Evolutionary conservation across 2,888 invertebrate genomes (phyloP).

Genomic region (Scaptomyza polygonia): DNA sequence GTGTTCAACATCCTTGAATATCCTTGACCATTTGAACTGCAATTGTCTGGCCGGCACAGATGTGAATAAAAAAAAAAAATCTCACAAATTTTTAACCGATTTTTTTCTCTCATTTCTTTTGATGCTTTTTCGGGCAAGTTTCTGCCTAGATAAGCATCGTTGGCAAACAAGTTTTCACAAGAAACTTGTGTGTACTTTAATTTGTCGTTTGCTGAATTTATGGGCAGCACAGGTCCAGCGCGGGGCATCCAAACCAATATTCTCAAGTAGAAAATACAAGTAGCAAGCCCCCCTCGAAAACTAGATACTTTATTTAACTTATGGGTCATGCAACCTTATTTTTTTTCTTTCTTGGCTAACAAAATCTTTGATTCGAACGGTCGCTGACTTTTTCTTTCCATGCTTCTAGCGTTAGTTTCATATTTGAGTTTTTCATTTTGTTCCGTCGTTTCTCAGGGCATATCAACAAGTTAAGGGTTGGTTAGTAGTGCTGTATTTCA

Average conservation of each 20-base stretch:
- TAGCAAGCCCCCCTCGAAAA: constrained; percentile 15
- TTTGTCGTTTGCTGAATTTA: constrained; percentile 66
- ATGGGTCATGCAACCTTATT: constrained; percentile 37
- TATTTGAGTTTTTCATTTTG: constrained; percentile 49
- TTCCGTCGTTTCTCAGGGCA: constrained; percentile 44
- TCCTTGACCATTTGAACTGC: constrained; percentile 83
- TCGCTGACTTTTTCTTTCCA: constrained; percentile 32
- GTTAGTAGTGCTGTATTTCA: constrained; percentile 12
- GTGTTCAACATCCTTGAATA: constrained; percentile 62
- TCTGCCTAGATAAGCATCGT: constrained; percentile 35
- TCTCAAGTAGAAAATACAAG: constrained; percentile 16
- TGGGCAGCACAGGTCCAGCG: constrained; percentile 62
- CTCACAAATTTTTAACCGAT: constrained; percentile 49
- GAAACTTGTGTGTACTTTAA: constrained; percentile 28
- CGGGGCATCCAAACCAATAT: constrained; percentile 29
- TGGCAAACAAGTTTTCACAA: constrained; percentile 54
- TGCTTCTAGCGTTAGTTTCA: constrained; percentile 52
- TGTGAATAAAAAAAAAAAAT: constrained; percentile 69
- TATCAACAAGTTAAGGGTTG: constrained; percentile 83
- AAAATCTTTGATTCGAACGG: constrained; percentile 29
- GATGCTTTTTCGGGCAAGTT: constrained; percentile 11
- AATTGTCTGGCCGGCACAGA: constrained; percentile 52
- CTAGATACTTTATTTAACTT: constrained; percentile 16
- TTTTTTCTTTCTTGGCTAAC: constrained; percentile 29
- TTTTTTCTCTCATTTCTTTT: constrained; percentile 26